phyloP scores from a whole-genome alignment of 2,888 invertebrate species.

The Drosophila leonis region DNA sequence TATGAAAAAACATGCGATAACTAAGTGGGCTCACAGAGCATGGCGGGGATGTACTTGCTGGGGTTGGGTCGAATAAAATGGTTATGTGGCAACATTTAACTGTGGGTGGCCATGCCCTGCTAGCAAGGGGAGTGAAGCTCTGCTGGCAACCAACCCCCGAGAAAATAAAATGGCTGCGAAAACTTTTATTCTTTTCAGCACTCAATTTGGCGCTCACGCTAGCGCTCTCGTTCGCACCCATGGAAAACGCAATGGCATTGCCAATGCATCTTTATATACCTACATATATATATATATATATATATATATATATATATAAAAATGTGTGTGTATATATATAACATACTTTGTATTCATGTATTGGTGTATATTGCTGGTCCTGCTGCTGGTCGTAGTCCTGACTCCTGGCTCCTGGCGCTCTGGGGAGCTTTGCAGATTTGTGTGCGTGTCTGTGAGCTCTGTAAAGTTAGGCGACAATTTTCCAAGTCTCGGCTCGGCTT shows the following conservation, averaged over 20 bases:
- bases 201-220: conserved; percentile 70
- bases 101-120: conserved; percentile 70
- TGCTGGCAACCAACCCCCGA: conserved; percentile 61
- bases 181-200: conserved; percentile 80
- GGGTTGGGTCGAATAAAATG: conserved; percentile 56
- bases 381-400: conserved; percentile 14
- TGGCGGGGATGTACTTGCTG: conserved; percentile 7
- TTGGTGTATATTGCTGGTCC: conserved; percentile 24
- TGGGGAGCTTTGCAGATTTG: conserved; percentile 47
- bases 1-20: conserved; percentile 81
- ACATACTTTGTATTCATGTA: conserved; percentile 38
- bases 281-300: neutral
- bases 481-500: conserved; percentile 40
- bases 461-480: conserved; percentile 68
- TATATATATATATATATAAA: no score
- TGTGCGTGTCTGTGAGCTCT: conserved; percentile 45
- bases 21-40: conserved; percentile 43
- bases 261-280: conserved; percentile 36
- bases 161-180: conserved; percentile 83
- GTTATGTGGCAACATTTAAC: conserved; percentile 79
- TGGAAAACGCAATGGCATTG: conserved; percentile 20
- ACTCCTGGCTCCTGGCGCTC: conserved; percentile 29
- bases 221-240: conserved; percentile 45
- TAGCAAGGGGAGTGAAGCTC: conserved; percentile 12
- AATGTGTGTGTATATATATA: conserved; percentile 11